Evolutionary conservation across 2,797 vertebrate genomes (phyloP).

Genomic region (Eleutherodactylus coqui): DNA sequence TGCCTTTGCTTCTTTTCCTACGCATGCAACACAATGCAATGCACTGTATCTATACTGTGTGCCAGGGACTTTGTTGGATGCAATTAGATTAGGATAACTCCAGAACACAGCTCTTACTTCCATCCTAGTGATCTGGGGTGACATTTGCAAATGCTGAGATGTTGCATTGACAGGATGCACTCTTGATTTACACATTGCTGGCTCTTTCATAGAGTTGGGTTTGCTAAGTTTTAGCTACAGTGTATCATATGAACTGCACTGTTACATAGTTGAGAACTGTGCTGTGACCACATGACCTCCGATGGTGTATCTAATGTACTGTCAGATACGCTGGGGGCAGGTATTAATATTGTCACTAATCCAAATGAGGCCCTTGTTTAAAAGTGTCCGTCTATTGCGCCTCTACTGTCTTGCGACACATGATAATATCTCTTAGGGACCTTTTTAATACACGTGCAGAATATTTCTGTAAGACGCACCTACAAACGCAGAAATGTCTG

Average conservation of each 20-base stretch:
- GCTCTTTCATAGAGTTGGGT: background rate
- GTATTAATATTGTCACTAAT: background rate
- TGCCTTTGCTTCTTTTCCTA: slow-evolving; percentile 15
- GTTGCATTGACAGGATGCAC: slow-evolving; percentile 28
- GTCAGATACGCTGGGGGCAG: background rate
- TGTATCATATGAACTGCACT: background rate
- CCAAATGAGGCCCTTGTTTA: background rate
- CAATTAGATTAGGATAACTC: slow-evolving; percentile 30
- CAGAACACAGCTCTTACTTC: slow-evolving; percentile 19
- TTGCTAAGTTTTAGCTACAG: background rate
- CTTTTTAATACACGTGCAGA: too few relatives aligned
- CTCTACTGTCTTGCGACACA: too few relatives aligned
- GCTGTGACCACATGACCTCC: slow-evolving; percentile 30
- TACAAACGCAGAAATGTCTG: too few relatives aligned
- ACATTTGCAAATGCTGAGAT: slow-evolving; percentile 14
- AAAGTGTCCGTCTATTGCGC: background rate
- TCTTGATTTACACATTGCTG: background rate
- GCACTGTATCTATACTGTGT: background rate
- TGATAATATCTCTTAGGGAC: too few relatives aligned
- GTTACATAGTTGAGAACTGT: background rate
- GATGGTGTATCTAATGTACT: background rate
- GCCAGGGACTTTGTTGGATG: slow-evolving; percentile 41
- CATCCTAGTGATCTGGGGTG: slow-evolving; percentile 28
- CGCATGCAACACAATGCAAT: slow-evolving; percentile 52
- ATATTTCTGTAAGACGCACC: too few relatives aligned